These are phyloP conservation scores for Leptatherina wallacei DNA, from an alignment of 2,797 vertebrate species.

Conservation along the genomic window DNA sequence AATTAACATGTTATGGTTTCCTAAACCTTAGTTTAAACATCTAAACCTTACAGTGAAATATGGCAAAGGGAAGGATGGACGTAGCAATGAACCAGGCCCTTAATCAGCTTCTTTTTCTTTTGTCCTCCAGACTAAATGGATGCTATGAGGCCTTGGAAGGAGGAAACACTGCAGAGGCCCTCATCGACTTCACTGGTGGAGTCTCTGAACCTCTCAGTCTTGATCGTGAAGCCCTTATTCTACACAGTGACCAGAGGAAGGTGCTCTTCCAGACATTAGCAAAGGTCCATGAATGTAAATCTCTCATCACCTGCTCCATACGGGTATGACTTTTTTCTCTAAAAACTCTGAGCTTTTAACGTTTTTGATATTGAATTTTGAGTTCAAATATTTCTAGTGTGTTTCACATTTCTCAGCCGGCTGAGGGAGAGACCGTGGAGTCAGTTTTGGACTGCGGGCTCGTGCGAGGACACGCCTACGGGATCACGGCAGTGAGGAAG, in stretches of 20 bases:
- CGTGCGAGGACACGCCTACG: slow-evolving; percentile 86
- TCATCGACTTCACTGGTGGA: slow-evolving; percentile 88
- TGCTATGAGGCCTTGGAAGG: slow-evolving; percentile 89
- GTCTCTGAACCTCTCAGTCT: slow-evolving; percentile 84
- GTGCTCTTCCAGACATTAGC: slow-evolving; percentile 81
- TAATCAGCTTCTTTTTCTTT: background rate
- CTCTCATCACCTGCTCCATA: slow-evolving; percentile 88
- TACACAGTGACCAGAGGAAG: slow-evolving; percentile 74
- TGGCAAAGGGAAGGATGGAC: background rate
- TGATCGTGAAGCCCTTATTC: slow-evolving; percentile 62
- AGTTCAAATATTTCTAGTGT: background rate
- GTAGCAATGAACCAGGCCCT: background rate
- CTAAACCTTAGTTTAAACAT: background rate
- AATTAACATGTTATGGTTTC: background rate
- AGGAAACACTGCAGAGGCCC: slow-evolving; percentile 87
- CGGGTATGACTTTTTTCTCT: slow-evolving; percentile 66
- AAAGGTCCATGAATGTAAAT: slow-evolving; percentile 75
- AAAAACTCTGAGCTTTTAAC: background rate
- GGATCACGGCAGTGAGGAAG: slow-evolving; percentile 83
- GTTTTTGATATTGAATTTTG: fast-evolving
- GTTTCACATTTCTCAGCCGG: slow-evolving; percentile 68
- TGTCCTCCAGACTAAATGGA: slow-evolving; percentile 81
- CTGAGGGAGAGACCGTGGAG: slow-evolving; percentile 83
- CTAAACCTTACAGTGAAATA: background rate
- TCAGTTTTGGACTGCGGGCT: slow-evolving; percentile 84